These are phyloP conservation scores for Enteromius unitaeniatus DNA, from an alignment of 2,797 vertebrate genomes.

Conservation along the genomic window DNA sequence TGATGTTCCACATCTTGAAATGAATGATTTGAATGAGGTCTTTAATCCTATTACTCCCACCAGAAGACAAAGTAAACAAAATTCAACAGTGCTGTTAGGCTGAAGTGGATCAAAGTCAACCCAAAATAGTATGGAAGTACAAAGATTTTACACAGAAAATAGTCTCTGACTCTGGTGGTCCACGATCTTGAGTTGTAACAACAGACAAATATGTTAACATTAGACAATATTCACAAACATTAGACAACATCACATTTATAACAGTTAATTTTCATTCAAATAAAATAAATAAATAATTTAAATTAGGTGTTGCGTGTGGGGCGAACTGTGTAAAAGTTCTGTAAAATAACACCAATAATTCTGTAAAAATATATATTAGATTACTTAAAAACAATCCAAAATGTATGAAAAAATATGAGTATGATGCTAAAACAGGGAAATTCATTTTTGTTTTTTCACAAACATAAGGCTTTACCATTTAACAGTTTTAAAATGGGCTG, in stretches of 20 bases:
- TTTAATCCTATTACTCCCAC: constrained; percentile 15
- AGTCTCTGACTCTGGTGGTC: neutral
- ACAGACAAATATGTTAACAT: neutral
- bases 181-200: neutral
- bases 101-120: constrained; percentile 5
- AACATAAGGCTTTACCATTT: too few relatives aligned
- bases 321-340: neutral
- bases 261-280: neutral
- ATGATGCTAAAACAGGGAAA: neutral
- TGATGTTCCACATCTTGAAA: neutral
- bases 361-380: neutral
- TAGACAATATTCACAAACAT: neutral
- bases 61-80: constrained; percentile 24
- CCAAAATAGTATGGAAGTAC: neutral
- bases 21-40: constrained; percentile 12
- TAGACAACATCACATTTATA: neutral
- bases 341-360: neutral
- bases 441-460: too few relatives aligned
- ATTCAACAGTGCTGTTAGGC: neutral
- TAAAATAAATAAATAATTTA: neutral
- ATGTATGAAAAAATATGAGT: neutral
- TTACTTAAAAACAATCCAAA: neutral
- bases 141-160: neutral
- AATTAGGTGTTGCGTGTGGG: too few relatives aligned
- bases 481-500: too few relatives aligned